phyloP scores from a whole-genome alignment of 2,888 invertebrate genomes.

The Glaucopsyche alexis region DNA sequence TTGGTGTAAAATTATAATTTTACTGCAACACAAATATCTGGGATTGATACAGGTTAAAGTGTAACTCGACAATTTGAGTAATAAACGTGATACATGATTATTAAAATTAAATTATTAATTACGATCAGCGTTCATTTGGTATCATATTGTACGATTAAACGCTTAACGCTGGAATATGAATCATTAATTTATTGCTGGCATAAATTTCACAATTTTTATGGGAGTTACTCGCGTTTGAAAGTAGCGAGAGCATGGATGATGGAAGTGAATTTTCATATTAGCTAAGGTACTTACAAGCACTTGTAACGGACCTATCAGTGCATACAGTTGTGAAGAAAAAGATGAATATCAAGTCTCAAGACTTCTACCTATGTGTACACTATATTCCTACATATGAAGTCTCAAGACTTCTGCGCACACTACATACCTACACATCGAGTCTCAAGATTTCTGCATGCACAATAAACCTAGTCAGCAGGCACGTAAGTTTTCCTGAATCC shows the following conservation, averaged over 20 bases:
- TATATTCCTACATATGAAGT: neutral
- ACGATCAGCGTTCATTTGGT: conserved; percentile 24
- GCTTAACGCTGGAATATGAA: conserved; percentile 22
- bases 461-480: neutral
- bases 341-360: neutral
- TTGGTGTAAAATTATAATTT: too few species aligned
- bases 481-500: neutral
- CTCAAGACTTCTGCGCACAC: too few species aligned
- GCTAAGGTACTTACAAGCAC: neutral
- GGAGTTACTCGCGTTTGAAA: neutral
- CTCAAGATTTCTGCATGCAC: neutral
- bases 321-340: neutral
- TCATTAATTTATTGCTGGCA: conserved; percentile 27
- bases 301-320: neutral
- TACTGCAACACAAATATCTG: neutral
- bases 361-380: neutral
- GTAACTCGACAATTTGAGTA: conserved; percentile 7
- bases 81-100: conserved; percentile 29
- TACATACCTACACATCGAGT: too few species aligned
- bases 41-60: conserved; percentile 10
- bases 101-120: conserved; percentile 29
- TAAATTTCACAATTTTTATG: conserved; percentile 21
- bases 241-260: neutral
- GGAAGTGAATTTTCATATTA: neutral
- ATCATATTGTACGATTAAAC: conserved; percentile 28